Base-by-base conservation (phyloP, 30 jellyfish, hydroid and myxozoan species). In the Cassiopea andromeda region DNA sequence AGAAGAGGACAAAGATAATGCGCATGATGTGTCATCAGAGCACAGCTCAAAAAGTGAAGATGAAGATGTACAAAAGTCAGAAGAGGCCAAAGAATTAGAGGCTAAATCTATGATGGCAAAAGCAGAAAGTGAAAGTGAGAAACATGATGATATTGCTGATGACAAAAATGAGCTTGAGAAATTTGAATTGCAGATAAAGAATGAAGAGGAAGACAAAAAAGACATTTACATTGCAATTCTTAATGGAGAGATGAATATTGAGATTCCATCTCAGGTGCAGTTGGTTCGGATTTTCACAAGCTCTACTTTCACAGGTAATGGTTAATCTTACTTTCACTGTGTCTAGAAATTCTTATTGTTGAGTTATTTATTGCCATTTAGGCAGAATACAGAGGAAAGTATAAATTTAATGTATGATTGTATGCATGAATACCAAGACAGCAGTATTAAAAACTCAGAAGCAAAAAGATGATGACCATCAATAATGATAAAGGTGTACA, bases 241-340 rank as follows among this genome's bases (percentile, higher is more conserved):
- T 46, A 73, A 67, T 10, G 98, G 98, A 48, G 45, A 80, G 48
- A 67, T 90, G 48, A 85, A 89, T 69, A 75, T 89, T 16, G 92
- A 89, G n/a, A 71, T 94, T 5, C 98, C 98, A 19, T 90, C 98
- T 2, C 97, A 89, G 69, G 96, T 76, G 7, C 83, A 79, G 47
- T 59, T 89, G 69, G 98, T 94, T 70, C 60, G 97, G 61, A 94
- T 94, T 9, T 94, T 94, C 67, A 94, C 98, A 46, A 94, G 98
- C 66, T 94, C 98, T 43, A 94, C 98, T 19, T 94, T 94, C 80
- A 94, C 98, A 59, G 98, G 98, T 94, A 84, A 15, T 75, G 38
- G 38, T 80, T 45, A 27, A 43, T 61, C 64, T 10, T 54, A 54
- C 64, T 54, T 54, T 54, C 47, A 5, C 15, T 68, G 45, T 68